These are phyloP conservation scores for Antechinus stuartii DNA, from an alignment of 2,113 vertebrate species.

Conservation along the genomic window DNA sequence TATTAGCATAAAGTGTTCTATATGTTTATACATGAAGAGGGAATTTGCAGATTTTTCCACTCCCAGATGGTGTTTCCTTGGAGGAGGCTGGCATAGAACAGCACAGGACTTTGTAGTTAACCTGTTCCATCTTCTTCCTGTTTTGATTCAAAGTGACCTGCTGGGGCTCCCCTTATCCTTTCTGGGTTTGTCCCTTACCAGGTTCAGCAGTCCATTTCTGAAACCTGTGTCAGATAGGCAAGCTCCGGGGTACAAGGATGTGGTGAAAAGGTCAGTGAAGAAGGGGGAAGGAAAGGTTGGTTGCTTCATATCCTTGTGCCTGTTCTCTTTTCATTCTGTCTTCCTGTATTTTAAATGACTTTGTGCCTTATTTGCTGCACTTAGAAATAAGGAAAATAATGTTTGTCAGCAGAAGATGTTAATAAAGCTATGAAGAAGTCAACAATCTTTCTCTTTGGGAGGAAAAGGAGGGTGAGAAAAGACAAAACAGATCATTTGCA, in stretches of 20 bases:
- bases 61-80: not conserved
- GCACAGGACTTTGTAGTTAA: not conserved
- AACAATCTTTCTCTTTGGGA: slow-evolving; percentile 44
- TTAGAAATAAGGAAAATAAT: slow-evolving; percentile 39
- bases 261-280: slow-evolving; percentile 87
- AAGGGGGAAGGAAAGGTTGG: slow-evolving; percentile 57
- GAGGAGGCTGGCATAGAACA: not conserved
- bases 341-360: slow-evolving; percentile 30
- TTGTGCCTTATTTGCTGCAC: slow-evolving; percentile 44
- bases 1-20: slow-evolving; percentile 37
- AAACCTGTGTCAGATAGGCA: slow-evolving; percentile 88
- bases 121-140: not conserved
- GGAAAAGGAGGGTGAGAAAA: slow-evolving; percentile 37
- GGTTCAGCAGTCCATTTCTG: slow-evolving; percentile 86
- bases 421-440: slow-evolving; percentile 35
- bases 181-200: slow-evolving; percentile 77
- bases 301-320: slow-evolving; percentile 33
- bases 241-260: slow-evolving; percentile 87
- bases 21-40: not conserved
- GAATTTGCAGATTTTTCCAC: slow-evolving; percentile 19
- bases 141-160: slow-evolving; percentile 9
- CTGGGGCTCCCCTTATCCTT: slow-evolving; percentile 43
- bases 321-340: slow-evolving; percentile 52
- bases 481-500: slow-evolving; percentile 2
- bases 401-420: slow-evolving; percentile 44